These are phyloP conservation scores for Nipponia nippon DNA, from an alignment of 2,113 vertebrate species.

Conservation along the genomic window DNA sequence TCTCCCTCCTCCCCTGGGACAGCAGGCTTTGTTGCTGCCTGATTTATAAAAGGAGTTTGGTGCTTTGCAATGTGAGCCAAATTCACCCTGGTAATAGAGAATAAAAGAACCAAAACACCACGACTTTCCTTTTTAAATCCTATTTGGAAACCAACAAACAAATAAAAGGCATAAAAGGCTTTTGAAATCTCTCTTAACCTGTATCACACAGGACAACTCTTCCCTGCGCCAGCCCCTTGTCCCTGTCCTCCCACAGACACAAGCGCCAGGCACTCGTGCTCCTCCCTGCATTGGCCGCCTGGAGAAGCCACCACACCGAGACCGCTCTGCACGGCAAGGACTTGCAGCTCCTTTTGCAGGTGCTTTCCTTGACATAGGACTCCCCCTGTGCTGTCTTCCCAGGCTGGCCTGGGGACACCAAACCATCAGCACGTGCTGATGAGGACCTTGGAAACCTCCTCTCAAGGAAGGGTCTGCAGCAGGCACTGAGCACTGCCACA, in stretches of 20 bases:
- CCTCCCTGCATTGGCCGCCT: accelerated
- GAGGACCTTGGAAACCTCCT: background rate
- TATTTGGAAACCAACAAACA: background rate
- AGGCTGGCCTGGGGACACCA: background rate
- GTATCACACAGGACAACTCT: background rate
- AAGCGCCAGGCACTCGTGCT: background rate
- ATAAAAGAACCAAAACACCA: background rate
- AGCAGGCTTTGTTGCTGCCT: background rate
- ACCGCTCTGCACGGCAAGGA: background rate
- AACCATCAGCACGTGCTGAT: background rate
- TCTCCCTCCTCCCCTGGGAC: background rate
- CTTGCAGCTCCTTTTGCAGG: background rate
- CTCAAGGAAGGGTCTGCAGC: background rate
- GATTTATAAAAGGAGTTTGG: background rate
- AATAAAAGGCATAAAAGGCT: background rate
- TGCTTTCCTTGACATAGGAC: background rate
- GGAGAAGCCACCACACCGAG: background rate
- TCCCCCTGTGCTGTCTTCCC: background rate
- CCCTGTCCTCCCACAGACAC: background rate
- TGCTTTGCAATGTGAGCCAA: background rate
- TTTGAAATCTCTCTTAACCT: background rate
- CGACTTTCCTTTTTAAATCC: background rate
- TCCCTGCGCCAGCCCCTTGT: background rate
- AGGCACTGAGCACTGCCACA: accelerated
- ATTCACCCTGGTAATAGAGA: background rate